A percentile compares a stretch with the other conserved stretches of the same genome.
Conservation (phyloP, 1,140 invertebrate species). For the Bombus soroeensis region DNA sequence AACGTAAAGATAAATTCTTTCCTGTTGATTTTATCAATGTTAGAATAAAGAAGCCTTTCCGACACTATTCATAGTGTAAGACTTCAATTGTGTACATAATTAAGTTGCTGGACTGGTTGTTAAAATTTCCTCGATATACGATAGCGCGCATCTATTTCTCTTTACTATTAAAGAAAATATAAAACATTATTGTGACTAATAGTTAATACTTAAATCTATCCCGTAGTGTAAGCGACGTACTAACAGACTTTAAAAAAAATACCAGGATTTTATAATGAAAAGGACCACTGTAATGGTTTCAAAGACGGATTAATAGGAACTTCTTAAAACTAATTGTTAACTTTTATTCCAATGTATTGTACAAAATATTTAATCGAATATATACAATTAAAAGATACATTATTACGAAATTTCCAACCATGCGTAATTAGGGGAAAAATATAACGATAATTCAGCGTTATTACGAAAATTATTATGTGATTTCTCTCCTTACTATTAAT, state of each 20-base stretch:
- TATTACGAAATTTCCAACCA: conserved; percentile 62
- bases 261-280: conserved; percentile 74
- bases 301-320: conserved; percentile 71
- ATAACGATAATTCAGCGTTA: conserved; percentile 69
- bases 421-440: conserved; percentile 67
- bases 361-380: conserved; percentile 74
- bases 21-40: conserved; percentile 26
- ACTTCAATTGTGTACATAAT: conserved; percentile 38
- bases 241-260: conserved; percentile 65
- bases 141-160: conserved; percentile 66
- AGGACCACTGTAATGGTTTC: conserved; percentile 75
- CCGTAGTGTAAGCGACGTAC: conserved; percentile 66
- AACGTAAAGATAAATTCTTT: background rate
- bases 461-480: conserved; percentile 55
- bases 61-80: conserved; percentile 11
- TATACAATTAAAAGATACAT: conserved; percentile 51
- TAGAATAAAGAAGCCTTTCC: conserved; percentile 10
- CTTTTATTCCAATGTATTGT: conserved; percentile 74
- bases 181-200: conserved; percentile 40
- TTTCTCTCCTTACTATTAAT: conserved; percentile 76
- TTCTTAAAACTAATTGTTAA: conserved; percentile 74
- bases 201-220: conserved; percentile 51
- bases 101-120: conserved; percentile 32
- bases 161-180: conserved; percentile 66
- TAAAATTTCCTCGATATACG: conserved; percentile 49